These are phyloP conservation scores for Sphinx pinastri DNA, from an alignment of 2,888 invertebrate species.

Conservation along the genomic window DNA sequence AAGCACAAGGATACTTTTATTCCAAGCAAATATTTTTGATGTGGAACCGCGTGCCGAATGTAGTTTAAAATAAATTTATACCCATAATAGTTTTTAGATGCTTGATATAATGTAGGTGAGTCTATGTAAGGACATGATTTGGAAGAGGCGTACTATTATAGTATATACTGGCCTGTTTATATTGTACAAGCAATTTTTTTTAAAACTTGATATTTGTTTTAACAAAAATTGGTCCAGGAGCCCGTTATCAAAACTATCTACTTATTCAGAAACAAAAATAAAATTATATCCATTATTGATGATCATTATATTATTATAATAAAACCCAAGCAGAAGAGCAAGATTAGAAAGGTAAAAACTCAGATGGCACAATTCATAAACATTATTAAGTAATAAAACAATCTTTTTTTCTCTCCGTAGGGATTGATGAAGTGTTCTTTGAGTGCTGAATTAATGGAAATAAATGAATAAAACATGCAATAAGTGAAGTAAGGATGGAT, in stretches of 20 bases:
- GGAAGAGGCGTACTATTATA: too few relatives aligned
- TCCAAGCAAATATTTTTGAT: too few relatives aligned
- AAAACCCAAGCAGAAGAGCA: too few relatives aligned
- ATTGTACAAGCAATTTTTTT: background rate
- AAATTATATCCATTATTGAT: background rate
- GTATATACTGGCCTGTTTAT: background rate
- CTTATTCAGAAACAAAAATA: too few relatives aligned
- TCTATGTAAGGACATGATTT: too few relatives aligned
- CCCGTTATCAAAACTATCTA: background rate
- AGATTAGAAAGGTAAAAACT: constrained; percentile 4
- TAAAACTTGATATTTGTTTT: background rate
- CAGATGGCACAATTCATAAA: constrained; percentile 44
- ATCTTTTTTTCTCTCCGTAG: constrained; percentile 15
- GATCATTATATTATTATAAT: background rate
- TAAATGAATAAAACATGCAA: constrained; percentile 73
- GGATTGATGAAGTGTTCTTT: constrained; percentile 3
- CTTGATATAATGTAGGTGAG: too few relatives aligned
- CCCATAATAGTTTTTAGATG: too few relatives aligned
- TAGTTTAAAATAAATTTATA: too few relatives aligned
- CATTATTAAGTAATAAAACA: constrained; percentile 30
- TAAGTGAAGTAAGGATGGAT: constrained; percentile 51
- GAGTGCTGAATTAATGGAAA: constrained; percentile 36
- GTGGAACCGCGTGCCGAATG: too few relatives aligned
- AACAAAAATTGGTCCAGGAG: too few relatives aligned
- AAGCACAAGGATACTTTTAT: too few relatives aligned